Percentiles rank a stretch among this genome's conserved stretches.
phyloP scores from a whole-genome alignment of 2,113 vertebrate genomes.

The Galeopterus variegatus region DNA sequence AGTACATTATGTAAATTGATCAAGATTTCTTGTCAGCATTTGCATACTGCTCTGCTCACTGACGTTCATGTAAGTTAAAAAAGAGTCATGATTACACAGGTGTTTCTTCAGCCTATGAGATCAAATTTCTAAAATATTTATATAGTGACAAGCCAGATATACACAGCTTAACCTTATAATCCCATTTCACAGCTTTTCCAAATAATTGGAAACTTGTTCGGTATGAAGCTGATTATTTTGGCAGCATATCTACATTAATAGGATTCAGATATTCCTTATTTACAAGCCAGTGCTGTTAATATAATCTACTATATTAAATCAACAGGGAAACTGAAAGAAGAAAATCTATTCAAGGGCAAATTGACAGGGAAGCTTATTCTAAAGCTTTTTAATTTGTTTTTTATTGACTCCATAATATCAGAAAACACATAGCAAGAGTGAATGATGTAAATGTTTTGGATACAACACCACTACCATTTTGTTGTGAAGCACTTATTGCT shows the following conservation, averaged over 20 bases:
- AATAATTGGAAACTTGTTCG: slow-evolving; percentile 88
- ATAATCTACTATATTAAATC: slow-evolving; percentile 90
- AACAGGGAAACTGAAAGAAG: slow-evolving; percentile 85
- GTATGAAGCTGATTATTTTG: slow-evolving; percentile 90
- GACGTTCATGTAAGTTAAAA: slow-evolving; percentile 81
- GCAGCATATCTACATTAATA: slow-evolving; percentile 89
- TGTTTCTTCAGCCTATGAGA: slow-evolving; percentile 82
- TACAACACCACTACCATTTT: slow-evolving; percentile 48
- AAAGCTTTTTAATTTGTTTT: slow-evolving; percentile 87
- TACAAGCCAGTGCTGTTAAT: slow-evolving; percentile 88
- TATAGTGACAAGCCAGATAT: slow-evolving; percentile 85
- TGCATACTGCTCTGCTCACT: slow-evolving; percentile 72
- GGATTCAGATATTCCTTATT: slow-evolving; percentile 89
- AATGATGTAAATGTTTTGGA: slow-evolving; percentile 84
- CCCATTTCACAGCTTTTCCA: slow-evolving; percentile 87
- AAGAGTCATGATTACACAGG: slow-evolving; percentile 81
- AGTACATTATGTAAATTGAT: slow-evolving; percentile 80
- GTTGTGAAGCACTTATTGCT: slow-evolving; percentile 71
- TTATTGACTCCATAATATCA: slow-evolving; percentile 87
- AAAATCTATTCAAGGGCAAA: slow-evolving; percentile 87
- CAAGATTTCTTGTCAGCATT: slow-evolving; percentile 79
- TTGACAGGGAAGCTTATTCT: slow-evolving; percentile 87
- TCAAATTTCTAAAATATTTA: slow-evolving; percentile 87
- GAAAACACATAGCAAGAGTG: slow-evolving; percentile 79
- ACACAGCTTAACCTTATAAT: slow-evolving; percentile 89